Conservation (phyloP, 1,140 invertebrate species). For the Glossosoma conforme region DNA sequence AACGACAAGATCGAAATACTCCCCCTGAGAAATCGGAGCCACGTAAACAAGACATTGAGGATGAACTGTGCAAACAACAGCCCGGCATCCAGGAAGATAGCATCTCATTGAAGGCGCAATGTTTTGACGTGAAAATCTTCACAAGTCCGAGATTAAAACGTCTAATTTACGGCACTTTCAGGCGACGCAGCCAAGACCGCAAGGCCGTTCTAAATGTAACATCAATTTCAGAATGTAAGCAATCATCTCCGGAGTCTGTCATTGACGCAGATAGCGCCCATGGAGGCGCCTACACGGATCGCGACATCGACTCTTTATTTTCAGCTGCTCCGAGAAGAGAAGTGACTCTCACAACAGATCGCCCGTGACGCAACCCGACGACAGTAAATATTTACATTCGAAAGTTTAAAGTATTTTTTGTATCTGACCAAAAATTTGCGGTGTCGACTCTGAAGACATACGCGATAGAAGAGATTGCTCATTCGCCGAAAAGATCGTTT, state of each 20-base stretch:
- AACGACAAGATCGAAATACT: too few relatives aligned
- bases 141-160: background rate
- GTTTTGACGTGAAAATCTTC: background rate
- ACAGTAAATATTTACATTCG: too few relatives aligned
- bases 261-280: slow-evolving; percentile 13
- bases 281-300: slow-evolving; percentile 6
- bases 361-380: slow-evolving; percentile 1
- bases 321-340: background rate
- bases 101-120: background rate
- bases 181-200: background rate
- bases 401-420: too few relatives aligned
- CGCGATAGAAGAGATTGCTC: too few relatives aligned
- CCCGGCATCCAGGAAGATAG: too few relatives aligned
- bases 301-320: slow-evolving; percentile 3
- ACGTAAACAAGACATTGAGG: too few relatives aligned
- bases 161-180: background rate
- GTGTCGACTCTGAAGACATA: too few relatives aligned
- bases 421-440: too few relatives aligned
- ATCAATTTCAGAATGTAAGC: slow-evolving; percentile 4
- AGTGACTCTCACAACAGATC: background rate
- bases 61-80: too few relatives aligned
- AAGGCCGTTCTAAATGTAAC: slow-evolving; percentile 19
- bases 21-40: too few relatives aligned
- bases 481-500: too few relatives aligned
- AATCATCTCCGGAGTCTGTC: slow-evolving; percentile 5